A percentile compares a stretch with the other conserved stretches of the same genome.
Evolutionary conservation across 1,140 invertebrate species (phyloP).

Genomic region (fruit fly (Drosophila melanogaster)): DNA sequence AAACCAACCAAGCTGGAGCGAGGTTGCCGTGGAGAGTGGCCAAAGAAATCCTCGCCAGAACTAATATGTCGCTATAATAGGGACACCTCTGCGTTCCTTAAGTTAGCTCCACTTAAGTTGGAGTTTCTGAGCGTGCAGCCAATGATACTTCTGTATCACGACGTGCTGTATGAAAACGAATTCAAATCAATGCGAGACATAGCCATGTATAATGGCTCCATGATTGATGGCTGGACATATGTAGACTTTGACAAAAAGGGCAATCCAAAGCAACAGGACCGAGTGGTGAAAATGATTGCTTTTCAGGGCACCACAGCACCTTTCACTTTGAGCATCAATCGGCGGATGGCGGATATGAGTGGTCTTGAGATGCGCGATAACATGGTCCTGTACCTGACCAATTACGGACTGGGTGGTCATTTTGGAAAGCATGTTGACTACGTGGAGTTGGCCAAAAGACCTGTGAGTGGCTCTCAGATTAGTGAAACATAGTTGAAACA

Average conservation of each 20-base stretch:
- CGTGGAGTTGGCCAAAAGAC: constrained; percentile 14
- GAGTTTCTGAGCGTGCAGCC: constrained; percentile 37
- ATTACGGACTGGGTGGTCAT: constrained; percentile 49
- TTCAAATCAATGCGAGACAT: constrained; percentile 11
- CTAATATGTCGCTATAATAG: constrained; percentile 33
- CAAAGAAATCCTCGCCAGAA: neutral
- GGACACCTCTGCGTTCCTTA: constrained; percentile 17
- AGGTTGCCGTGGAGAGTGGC: constrained; percentile 50
- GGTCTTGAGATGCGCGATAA: constrained; percentile 10
- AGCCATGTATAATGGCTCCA: constrained; percentile 21
- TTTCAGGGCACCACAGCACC: constrained; percentile 3
- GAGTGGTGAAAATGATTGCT: constrained; percentile 12
- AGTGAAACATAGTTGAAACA: no score
- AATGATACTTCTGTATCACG: constrained; percentile 32
- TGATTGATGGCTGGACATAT: constrained; percentile 29
- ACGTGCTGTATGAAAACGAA: constrained; percentile 44
- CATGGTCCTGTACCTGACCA: constrained; percentile 24
- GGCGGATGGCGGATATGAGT: constrained; percentile 29
- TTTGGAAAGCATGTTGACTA: constrained; percentile 31
- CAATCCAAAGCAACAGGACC: constrained; percentile 60
- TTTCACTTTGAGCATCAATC: constrained; percentile 6
- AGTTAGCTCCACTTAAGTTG: constrained; percentile 49
- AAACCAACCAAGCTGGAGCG: constrained; percentile 22
- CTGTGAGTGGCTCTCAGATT: constrained; percentile 3
- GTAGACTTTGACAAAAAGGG: constrained; percentile 87